phyloP scores from a whole-genome alignment of 2,888 invertebrate genomes.

The Rhamnusium bicolor region DNA sequence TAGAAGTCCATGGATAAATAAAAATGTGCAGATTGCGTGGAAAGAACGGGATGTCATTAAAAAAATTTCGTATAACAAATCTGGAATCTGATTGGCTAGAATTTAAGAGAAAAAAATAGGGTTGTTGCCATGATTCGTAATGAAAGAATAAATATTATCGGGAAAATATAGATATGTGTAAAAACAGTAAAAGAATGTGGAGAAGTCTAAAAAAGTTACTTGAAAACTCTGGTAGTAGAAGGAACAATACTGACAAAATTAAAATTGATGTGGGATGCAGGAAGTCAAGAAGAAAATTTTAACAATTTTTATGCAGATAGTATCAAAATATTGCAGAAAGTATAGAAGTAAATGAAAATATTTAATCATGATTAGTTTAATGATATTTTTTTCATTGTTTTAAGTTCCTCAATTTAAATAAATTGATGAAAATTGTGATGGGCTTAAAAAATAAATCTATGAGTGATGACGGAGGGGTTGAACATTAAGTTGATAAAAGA shows the following conservation, averaged over 20 bases:
- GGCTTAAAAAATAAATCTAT: too few relatives aligned
- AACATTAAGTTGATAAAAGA: too few relatives aligned
- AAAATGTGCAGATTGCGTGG: neutral
- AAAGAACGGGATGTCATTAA: neutral
- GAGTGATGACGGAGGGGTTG: too few relatives aligned
- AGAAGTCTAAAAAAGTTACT: neutral
- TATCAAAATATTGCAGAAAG: neutral
- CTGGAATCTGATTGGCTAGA: neutral
- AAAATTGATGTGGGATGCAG: neutral
- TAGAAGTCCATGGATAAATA: neutral
- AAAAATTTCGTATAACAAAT: neutral
- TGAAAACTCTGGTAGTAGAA: neutral
- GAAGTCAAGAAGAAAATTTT: neutral
- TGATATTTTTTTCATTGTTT: too few relatives aligned
- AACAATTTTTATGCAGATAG: neutral
- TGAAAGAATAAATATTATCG: neutral
- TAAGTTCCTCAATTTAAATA: too few relatives aligned
- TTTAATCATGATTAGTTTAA: neutral
- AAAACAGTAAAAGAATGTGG: neutral
- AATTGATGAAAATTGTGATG: too few relatives aligned
- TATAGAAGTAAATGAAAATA: neutral
- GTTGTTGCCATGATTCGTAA: neutral
- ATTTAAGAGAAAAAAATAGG: neutral
- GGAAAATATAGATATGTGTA: neutral
- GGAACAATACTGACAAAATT: too few relatives aligned